Evolutionary conservation across 2,888 invertebrate species (phyloP), one percentile per base, ranked within the genome.

Genomic region (Neoaliturus tenellus): DNA sequence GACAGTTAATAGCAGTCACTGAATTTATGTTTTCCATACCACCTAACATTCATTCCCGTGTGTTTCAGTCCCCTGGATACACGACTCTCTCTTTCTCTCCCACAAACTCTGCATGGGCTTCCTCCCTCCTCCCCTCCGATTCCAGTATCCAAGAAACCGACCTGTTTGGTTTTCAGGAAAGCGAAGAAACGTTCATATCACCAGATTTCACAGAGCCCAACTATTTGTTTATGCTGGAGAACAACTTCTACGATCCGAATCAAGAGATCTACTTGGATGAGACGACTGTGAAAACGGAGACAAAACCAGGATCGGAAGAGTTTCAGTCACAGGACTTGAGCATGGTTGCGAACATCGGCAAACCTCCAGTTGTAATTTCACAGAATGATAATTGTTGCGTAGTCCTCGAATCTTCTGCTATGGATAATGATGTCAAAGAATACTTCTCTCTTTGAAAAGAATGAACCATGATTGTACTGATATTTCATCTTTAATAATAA

Each of bases 381-480:
- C 55, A 84, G 51, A 84, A 75, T 33, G 81, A 84, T 48, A 84
- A 81, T 10, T 81, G 81, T 20, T 84, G 84, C 81, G 84, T 84
- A 12, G 71, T 84, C 14, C 73, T 81, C 14, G 84, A 84, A 62
- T 84, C 84, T 12, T 73, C 84, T 2, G 80, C 28, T n/a, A 71
- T 83, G 41, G 73, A 73, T 17, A 69, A 48, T 33, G 81, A 81
- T 31, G 48, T 69, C 2, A 81, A 81, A 69, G 81, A 81, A 69
- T 81, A 69, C 33, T 69, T 69, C 17, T 81, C 69, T 20, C 71
- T 81, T 81, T 69, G 33, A 25, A 23, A 39, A 28, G 1, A 33
- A 39, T 23, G 20, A 67, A 20, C 10, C n/a, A 23, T 51, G 2
- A 23, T 10, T 6, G 23, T 10, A 25, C 55, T 8, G 17, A 28